phyloP scores from a whole-genome alignment of 2,888 invertebrate genomes.

The Heteropelma amictum region DNA sequence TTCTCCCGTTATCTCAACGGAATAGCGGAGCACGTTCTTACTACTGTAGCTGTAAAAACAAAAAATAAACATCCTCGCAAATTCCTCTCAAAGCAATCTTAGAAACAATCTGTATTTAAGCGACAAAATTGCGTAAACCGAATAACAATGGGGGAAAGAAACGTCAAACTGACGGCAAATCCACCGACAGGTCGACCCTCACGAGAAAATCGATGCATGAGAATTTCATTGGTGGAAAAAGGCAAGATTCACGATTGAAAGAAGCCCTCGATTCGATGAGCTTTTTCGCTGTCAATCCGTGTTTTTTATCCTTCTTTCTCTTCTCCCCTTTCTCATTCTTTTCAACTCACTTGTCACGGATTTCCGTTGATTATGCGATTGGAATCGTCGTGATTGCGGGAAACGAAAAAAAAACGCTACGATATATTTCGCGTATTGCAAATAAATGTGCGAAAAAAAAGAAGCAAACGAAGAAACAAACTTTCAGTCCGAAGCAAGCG shows the following conservation, averaged over 20 bases:
- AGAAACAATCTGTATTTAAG: slow-evolving; percentile 18
- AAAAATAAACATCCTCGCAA: slow-evolving; percentile 8
- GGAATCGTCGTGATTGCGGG: background rate
- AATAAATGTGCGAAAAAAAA: background rate
- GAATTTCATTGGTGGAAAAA: slow-evolving; percentile 21
- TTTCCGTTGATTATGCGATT: background rate
- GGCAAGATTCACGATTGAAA: slow-evolving; percentile 27
- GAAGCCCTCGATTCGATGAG: slow-evolving; percentile 32
- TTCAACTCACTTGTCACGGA: slow-evolving; percentile 35
- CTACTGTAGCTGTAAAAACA: background rate
- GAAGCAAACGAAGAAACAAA: background rate
- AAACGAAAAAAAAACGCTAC: background rate
- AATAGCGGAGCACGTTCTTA: background rate
- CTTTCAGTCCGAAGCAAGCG: slow-evolving; percentile 74
- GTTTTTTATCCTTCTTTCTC: slow-evolving; percentile 9
- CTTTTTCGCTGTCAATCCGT: background rate
- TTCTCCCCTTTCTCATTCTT: background rate
- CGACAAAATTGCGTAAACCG: slow-evolving; percentile 18
- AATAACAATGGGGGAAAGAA: background rate
- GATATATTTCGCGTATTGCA: background rate
- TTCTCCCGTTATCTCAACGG: background rate
- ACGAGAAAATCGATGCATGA: slow-evolving; percentile 61
- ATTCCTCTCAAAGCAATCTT: slow-evolving; percentile 22
- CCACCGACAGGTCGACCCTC: slow-evolving; percentile 66
- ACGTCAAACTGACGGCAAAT: slow-evolving; percentile 36